These are phyloP conservation scores for Eurystomus glaucurus DNA, from an alignment of 2,797 vertebrate genomes.

Conservation along the genomic window DNA sequence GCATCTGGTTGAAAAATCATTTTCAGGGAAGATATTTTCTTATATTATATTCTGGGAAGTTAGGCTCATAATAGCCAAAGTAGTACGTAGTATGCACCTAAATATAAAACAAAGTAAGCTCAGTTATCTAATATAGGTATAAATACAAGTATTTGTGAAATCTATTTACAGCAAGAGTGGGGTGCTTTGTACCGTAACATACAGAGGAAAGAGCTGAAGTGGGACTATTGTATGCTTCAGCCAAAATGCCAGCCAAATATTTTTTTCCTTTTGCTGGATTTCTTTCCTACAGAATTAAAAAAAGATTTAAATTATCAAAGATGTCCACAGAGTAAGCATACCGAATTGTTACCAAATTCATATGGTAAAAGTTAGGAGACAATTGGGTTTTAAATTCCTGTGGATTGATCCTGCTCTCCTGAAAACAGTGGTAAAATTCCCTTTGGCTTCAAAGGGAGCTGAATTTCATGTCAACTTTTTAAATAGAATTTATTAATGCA, in stretches of 20 bases:
- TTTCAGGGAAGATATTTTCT: constrained; percentile 47
- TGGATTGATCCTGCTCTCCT: neutral
- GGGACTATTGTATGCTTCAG: neutral
- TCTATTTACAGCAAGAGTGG: constrained; percentile 25
- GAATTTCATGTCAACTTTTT: neutral
- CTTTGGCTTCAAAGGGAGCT: constrained; percentile 21
- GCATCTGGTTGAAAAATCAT: constrained; percentile 44
- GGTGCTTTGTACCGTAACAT: constrained; percentile 12
- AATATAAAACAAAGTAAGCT: constrained; percentile 64
- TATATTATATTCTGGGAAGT: constrained; percentile 54
- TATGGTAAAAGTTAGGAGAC: neutral
- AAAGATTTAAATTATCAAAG: neutral
- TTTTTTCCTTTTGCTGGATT: neutral
- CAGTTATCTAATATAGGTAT: constrained; percentile 54
- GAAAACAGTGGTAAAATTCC: constrained; percentile 6
- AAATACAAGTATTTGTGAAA: constrained; percentile 49
- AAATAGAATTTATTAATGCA: constrained; percentile 5
- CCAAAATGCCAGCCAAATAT: neutral
- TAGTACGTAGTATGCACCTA: constrained; percentile 26
- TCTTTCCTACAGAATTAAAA: constrained; percentile 17
- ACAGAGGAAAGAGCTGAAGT: neutral
- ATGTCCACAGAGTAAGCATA: neutral
- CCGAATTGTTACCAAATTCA: neutral
- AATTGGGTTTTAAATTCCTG: neutral
- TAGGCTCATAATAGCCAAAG: constrained; percentile 35